Base-by-base conservation (phyloP, 2,888 invertebrate genomes). In the Spodoptera exigua region DNA sequence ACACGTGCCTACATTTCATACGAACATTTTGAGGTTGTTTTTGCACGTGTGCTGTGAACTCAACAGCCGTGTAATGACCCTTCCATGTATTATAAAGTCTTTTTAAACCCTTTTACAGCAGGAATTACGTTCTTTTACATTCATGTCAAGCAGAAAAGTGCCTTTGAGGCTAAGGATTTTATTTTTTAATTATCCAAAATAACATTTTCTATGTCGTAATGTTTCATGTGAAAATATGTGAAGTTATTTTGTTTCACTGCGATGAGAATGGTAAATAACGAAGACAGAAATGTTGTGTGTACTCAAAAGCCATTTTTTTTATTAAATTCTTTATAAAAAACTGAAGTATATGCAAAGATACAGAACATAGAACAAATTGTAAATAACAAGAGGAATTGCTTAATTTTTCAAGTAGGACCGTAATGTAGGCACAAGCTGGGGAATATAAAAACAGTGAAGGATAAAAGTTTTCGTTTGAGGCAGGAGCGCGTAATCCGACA, bases 61-160 rank as follows among this genome's bases (percentile, higher is more conserved):
- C 88, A 91, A 91, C 83, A 85, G 78, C 83, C 90, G 88, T 90
- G 85, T 89, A 89, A 91, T 88, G 90, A 87, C 88, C 87, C 89
- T 89, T 87, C 79, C 84, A 83, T 83, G 84, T 87, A 89, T 90
- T 89, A 90, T 89, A 89, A 89, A 91, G 86, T 83, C 86, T 89
- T 90, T 89, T 87, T 83, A 70, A 85, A 80, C 84, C 83, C 82
- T 87, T 90, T 88, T 83, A 84, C 81, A 78, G 80, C 82, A 78
- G 82, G 87, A 89, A 87, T 89, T 88, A 86, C 85, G 86, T 88
- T 83, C 89, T 86, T 91, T 90, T 88, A 80, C 84, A 67, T 79
- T 85, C 79, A 86, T 79, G 79, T 85, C 84, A 78, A 85, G 85
- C 86, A 85, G 83, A 84, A 89, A 89, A 90, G 86, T 88, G 84